Percentiles rank a stretch among this genome's conserved stretches.
phyloP scores from a whole-genome alignment of 2,113 vertebrate genomes.

The Nipponia nippon region DNA sequence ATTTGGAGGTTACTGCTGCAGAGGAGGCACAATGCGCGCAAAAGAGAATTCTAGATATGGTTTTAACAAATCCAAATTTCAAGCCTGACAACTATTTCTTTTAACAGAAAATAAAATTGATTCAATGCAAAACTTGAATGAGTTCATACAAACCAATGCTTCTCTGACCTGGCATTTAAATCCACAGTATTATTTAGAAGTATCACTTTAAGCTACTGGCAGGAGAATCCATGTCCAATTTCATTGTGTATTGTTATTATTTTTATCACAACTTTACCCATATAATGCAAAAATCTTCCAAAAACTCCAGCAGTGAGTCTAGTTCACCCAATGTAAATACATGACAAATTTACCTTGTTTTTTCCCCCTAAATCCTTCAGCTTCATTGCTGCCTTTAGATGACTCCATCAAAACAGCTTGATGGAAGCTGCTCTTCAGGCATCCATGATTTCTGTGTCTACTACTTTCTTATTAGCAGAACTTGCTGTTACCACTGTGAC shows the following conservation, averaged over 20 bases:
- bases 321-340: background rate
- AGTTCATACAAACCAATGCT: background rate
- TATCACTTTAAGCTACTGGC: background rate
- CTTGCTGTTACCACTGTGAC: background rate
- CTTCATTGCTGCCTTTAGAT: background rate
- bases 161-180: background rate
- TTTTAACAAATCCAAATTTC: background rate
- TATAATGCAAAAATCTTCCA: background rate
- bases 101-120: background rate
- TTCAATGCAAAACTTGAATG: background rate
- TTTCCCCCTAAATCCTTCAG: background rate
- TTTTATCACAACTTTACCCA: background rate
- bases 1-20: background rate
- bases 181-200: background rate
- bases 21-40: background rate
- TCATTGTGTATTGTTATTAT: background rate
- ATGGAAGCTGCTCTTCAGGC: background rate
- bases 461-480: background rate
- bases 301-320: background rate
- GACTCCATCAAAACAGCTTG: background rate
- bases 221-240: background rate
- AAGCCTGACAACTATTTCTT: background rate
- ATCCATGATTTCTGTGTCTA: background rate
- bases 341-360: background rate
- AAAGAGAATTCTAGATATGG: background rate